These are phyloP conservation scores for Allygus modestus DNA, from an alignment of 2,888 invertebrate species.

Conservation along the genomic window DNA sequence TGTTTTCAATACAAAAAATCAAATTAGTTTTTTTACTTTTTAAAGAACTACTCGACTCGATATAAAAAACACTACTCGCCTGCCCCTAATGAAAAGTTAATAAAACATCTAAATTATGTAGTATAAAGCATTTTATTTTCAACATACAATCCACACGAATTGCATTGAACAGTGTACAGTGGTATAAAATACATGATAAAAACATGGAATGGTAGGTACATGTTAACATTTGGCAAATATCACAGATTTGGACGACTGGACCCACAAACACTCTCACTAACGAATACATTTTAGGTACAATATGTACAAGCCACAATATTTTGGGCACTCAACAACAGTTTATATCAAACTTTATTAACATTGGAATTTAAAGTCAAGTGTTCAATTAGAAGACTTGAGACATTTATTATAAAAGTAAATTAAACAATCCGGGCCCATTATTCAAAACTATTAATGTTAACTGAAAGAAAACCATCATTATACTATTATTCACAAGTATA, in stretches of 20 bases:
- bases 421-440: too few species aligned
- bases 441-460: too few species aligned
- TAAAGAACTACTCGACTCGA: too few species aligned
- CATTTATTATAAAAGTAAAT: too few species aligned
- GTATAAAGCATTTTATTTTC: conserved; percentile 46
- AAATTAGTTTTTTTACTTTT: too few species aligned
- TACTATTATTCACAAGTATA: too few species aligned
- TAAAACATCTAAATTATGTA: not conserved
- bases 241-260: conserved; percentile 56
- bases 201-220: conserved; percentile 55
- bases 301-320: conserved; percentile 27
- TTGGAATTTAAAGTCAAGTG: too few species aligned
- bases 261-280: conserved; percentile 44
- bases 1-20: too few species aligned
- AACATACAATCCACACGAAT: conserved; percentile 44
- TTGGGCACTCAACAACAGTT: not conserved
- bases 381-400: too few species aligned
- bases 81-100: too few species aligned
- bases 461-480: too few species aligned
- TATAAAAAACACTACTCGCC: too few species aligned
- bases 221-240: conserved; percentile 50
- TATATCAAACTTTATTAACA: not conserved
- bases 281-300: not conserved
- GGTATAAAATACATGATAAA: conserved; percentile 56
- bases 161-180: conserved; percentile 48